Conservation (phyloP, 2,113 vertebrate species). For the Peromyscus polionotus region DNA sequence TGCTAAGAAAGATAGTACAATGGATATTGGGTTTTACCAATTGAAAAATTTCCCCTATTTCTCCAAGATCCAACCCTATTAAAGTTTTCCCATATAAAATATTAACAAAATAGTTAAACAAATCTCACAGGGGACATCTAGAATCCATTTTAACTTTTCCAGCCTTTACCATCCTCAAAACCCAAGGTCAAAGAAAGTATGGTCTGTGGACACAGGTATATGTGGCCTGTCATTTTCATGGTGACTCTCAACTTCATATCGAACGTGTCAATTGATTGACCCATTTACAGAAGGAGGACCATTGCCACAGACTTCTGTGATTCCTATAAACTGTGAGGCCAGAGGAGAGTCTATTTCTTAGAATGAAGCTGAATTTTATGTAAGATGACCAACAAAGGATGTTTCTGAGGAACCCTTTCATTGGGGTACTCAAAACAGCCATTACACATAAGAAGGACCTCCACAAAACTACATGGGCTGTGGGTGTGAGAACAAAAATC, state of each 20-base stretch:
- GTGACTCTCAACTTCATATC: not conserved
- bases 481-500: not conserved
- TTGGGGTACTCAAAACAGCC: not conserved
- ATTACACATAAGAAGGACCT: not conserved
- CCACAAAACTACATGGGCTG: not conserved
- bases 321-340: not conserved
- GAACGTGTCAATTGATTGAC: not conserved
- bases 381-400: not conserved
- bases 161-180: not conserved
- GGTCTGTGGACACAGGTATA: not conserved
- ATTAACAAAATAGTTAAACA: not conserved
- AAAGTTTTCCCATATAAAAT: not conserved
- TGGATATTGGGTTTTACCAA: not conserved
- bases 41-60: not conserved
- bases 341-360: not conserved
- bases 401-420: not conserved
- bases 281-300: not conserved
- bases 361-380: not conserved
- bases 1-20: not conserved
- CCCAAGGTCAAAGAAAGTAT: not conserved
- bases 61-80: not conserved
- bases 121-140: not conserved
- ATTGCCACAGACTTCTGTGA: not conserved
- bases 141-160: not conserved
- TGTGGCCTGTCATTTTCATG: not conserved